Conservation (phyloP, 2,113 vertebrate genomes). For the Galemys pyrenaicus region DNA sequence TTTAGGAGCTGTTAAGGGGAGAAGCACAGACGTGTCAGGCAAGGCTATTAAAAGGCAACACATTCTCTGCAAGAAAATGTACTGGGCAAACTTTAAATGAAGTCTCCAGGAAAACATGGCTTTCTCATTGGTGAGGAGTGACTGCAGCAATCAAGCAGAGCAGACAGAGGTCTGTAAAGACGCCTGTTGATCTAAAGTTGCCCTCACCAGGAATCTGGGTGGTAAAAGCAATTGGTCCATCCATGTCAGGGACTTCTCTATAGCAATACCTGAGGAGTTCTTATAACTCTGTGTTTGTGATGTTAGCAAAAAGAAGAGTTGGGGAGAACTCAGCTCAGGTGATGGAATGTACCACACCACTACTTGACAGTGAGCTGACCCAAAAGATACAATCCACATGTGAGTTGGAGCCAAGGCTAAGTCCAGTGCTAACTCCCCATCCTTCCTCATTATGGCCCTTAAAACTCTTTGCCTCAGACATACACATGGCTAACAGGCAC, state of each 20-base stretch:
- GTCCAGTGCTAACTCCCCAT: not conserved
- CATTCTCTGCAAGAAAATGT: not conserved
- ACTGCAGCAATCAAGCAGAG: not conserved
- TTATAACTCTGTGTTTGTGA: not conserved
- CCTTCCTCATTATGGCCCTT: not conserved
- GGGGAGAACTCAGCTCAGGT: not conserved
- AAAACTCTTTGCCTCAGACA: not conserved
- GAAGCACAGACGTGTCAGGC: not conserved
- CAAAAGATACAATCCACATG: not conserved
- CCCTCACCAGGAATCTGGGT: not conserved
- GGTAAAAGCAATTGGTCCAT: not conserved
- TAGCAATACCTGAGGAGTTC: not conserved
- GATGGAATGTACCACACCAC: not conserved
- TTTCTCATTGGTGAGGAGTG: not conserved
- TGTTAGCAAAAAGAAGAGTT: not conserved
- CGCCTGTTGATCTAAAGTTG: not conserved
- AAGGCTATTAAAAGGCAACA: not conserved
- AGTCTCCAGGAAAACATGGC: not conserved
- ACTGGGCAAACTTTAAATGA: not conserved
- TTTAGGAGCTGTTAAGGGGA: not conserved
- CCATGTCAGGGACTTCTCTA: not conserved
- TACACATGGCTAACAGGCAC: too few relatives aligned
- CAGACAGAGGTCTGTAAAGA: not conserved
- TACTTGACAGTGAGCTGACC: not conserved
- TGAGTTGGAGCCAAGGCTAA: not conserved